Base-by-base conservation (phyloP, 2,113 vertebrate genomes). In the Saccopteryx leptura region DNA sequence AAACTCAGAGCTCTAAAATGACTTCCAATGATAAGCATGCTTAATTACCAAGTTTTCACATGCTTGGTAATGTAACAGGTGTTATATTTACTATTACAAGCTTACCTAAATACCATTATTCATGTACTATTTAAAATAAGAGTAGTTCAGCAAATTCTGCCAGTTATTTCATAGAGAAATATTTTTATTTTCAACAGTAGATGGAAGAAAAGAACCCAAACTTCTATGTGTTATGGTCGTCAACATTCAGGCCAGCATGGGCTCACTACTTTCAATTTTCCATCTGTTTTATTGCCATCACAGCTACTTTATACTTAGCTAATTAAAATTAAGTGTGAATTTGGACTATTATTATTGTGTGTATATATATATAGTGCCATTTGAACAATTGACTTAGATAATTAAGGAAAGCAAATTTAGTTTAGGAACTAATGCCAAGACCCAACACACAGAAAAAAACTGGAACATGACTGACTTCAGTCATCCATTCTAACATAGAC, bases 271-370 rank as follows among this genome's bases (percentile, higher is more conserved):
- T 91, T 94, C 71, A 95, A 91, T 93, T 84, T 88, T 58, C 97
- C 96, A 96, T 96, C 95, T 98, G 96, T 66, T 92, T 75, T 14
- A 88, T 85, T 95, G n/a, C 21, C 23, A 96, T 76, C 21, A 18
- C 26, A 93, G n/a, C 60, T 89, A 86, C 78, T 83, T 95, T 94
- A 84, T 89, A 74, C 50, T 91, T 86, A 89, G 68, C 92, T 97
- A 96, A 96, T 97, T 95, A 97, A 97, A 98, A 96, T 83, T 76
- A 96, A 97, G 81, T 95, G 72, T 80, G 71, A 82, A 95, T 11
- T 89, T 90, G 48, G 69, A 68, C 63, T 81, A 10, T 89, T 81
- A 10, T 89, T 86, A 75, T 50, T 89, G 39, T 87, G 50, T 89
- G 88, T 39, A 39, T 39, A 52, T 89, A 91, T 85, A 76, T 76